Evolutionary conservation across 2,113 vertebrate species (phyloP).

Genomic region (Petromus typicus): DNA sequence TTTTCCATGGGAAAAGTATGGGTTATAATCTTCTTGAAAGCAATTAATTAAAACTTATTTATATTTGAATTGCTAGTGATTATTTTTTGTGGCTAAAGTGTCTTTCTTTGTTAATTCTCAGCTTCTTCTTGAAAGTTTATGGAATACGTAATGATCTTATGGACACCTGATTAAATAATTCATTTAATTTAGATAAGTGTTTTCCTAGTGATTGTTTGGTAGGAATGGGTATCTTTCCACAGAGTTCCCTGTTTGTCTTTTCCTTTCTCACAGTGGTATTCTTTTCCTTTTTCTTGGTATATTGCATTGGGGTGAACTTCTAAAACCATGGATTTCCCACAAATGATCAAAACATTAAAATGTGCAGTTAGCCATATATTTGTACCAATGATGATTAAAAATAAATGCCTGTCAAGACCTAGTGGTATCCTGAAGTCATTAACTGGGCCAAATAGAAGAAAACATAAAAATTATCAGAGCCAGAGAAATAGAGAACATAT

Average conservation of each 20-base stretch:
- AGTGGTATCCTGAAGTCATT: not conserved
- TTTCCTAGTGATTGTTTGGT: not conserved
- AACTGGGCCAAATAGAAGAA: not conserved
- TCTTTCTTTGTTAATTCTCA: not conserved
- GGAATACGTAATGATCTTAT: not conserved
- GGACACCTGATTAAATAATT: not conserved
- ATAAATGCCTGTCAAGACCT: not conserved
- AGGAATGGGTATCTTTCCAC: not conserved
- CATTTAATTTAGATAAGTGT: not conserved
- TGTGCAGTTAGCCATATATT: not conserved
- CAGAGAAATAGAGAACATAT: not conserved
- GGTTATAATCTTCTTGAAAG: not conserved
- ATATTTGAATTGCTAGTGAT: not conserved
- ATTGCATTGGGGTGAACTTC: not conserved
- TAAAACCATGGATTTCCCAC: not conserved
- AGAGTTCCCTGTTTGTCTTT: not conserved
- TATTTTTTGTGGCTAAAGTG: not conserved
- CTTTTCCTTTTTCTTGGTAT: not conserved
- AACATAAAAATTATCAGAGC: not conserved
- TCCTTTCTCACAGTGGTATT: not conserved
- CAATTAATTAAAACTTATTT: not conserved
- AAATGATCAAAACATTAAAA: not conserved
- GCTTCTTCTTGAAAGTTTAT: not conserved
- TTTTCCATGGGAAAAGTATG: not conserved
- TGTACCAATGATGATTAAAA: not conserved